A percentile compares a stretch with the other conserved stretches of the same genome.
Evolutionary conservation across 2,888 invertebrate genomes (phyloP).

Genomic region (Sceliomorpha sp.): DNA sequence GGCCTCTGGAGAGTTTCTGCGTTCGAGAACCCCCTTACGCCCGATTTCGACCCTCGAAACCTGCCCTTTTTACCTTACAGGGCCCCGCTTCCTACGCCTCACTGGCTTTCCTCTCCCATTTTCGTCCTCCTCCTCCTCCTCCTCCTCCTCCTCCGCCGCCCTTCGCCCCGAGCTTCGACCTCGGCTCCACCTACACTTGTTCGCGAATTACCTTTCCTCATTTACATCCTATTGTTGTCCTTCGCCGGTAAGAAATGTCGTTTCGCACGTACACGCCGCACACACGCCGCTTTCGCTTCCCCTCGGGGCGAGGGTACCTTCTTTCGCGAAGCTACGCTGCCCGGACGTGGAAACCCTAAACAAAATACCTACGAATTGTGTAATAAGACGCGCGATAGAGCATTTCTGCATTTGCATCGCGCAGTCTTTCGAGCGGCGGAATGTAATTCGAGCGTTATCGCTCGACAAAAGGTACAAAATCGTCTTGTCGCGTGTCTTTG

Average conservation of each 20-base stretch:
- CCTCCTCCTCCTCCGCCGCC: slow-evolving; percentile 26
- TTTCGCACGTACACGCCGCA: slow-evolving; percentile 49
- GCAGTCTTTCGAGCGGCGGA: neutral
- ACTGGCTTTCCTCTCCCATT: slow-evolving; percentile 43
- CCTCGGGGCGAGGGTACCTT: no score
- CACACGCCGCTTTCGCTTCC: no score
- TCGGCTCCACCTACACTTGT: slow-evolving; percentile 65
- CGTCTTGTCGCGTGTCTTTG: slow-evolving; percentile 19
- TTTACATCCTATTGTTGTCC: slow-evolving; percentile 72
- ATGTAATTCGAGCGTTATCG: slow-evolving; percentile 27
- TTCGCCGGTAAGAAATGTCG: slow-evolving; percentile 60
- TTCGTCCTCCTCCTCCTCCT: slow-evolving; percentile 40
- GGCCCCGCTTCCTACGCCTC: slow-evolving; percentile 46
- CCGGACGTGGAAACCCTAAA: no score
- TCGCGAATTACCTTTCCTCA: slow-evolving; percentile 73
- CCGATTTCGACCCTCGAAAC: slow-evolving; percentile 74
- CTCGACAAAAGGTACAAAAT: slow-evolving; percentile 1
- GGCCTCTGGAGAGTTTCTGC: slow-evolving; percentile 71
- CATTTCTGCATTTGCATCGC: neutral
- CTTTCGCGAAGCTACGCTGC: no score
- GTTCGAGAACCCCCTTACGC: slow-evolving; percentile 67
- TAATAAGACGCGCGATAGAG: no score
- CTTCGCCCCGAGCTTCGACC: slow-evolving; percentile 38
- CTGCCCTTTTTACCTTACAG: slow-evolving; percentile 61
- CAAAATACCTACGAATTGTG: no score